Conservation (phyloP, 2,797 vertebrate species). For the Acanthopagrus latus region DNA sequence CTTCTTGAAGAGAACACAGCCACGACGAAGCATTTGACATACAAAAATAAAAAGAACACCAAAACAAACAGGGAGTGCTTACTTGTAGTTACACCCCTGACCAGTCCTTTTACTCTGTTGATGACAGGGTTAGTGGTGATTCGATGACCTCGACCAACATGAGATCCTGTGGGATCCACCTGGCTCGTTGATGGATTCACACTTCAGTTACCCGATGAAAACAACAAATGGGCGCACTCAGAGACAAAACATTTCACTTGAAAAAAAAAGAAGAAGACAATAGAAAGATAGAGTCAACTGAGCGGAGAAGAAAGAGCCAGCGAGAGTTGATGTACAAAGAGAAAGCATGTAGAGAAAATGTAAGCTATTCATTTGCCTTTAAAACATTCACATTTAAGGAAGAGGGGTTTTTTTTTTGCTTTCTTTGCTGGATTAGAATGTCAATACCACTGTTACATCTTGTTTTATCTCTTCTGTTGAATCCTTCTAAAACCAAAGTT, state of each 20-base stretch:
- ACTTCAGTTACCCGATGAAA: slow-evolving; percentile 51
- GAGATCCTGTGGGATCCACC: slow-evolving; percentile 45
- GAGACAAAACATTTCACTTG: slow-evolving; percentile 37
- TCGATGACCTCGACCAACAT: slow-evolving; percentile 21
- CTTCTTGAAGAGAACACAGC: slow-evolving; percentile 3
- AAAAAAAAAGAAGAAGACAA: slow-evolving; percentile 16
- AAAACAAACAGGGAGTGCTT: background rate
- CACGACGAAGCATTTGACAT: background rate
- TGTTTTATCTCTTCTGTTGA: too few relatives aligned
- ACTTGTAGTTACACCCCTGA: slow-evolving; percentile 7
- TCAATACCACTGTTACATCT: background rate
- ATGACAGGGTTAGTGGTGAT: slow-evolving; percentile 29
- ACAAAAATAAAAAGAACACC: slow-evolving; percentile 1
- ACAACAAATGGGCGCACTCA: slow-evolving; percentile 21
- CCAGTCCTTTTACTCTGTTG: slow-evolving; percentile 3
- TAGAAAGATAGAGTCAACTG: slow-evolving; percentile 12
- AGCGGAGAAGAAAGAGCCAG: background rate
- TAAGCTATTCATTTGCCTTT: background rate
- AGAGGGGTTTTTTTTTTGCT: background rate
- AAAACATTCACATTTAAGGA: background rate
- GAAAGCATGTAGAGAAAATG: background rate
- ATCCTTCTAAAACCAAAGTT: too few relatives aligned
- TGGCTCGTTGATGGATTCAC: slow-evolving; percentile 62
- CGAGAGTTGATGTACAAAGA: background rate
- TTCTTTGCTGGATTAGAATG: background rate